Percentiles rank a stretch among this genome's conserved stretches.
These are phyloP conservation scores for Cherax destructor DNA, from an alignment of 1,140 invertebrate species.

Conservation along the genomic window DNA sequence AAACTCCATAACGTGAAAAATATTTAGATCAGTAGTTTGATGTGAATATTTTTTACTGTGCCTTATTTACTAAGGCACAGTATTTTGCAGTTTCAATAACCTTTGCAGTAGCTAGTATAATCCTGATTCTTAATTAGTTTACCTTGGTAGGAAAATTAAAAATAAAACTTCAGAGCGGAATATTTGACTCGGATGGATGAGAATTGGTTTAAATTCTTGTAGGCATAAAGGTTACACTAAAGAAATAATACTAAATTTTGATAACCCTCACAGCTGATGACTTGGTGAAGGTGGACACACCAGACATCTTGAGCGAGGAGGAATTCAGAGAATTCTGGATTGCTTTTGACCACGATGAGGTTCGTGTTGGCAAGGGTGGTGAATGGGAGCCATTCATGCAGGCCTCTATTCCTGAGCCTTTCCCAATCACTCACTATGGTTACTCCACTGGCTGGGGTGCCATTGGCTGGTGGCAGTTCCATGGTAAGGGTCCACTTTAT, in stretches of 20 bases:
- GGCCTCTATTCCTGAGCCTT: slow-evolving; percentile 80
- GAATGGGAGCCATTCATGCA: slow-evolving; percentile 65
- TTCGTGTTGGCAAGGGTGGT: slow-evolving; percentile 71
- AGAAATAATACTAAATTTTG: not conserved
- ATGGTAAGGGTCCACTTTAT: slow-evolving; percentile 73
- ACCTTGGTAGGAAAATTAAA: no score
- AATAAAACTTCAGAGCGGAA: no score
- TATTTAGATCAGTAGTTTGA: no score
- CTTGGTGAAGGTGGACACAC: slow-evolving; percentile 67
- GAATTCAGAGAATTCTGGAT: slow-evolving; percentile 89
- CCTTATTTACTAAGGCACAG: no score
- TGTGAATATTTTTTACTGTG: no score
- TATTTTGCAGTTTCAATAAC: no score
- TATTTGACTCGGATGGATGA: no score
- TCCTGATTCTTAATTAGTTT: no score
- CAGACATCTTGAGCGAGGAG: slow-evolving; percentile 63
- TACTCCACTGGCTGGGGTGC: slow-evolving; percentile 91
- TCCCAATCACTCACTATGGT: slow-evolving; percentile 84
- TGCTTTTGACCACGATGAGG: slow-evolving; percentile 82
- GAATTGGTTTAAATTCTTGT: no score
- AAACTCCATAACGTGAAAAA: no score
- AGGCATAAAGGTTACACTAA: no score
- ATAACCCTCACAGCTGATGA: slow-evolving; percentile 50
- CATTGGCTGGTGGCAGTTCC: slow-evolving; percentile 86
- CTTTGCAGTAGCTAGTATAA: no score